phyloP scores from a whole-genome alignment of 2,113 vertebrate genomes.

The Xiphophorus hellerii region DNA sequence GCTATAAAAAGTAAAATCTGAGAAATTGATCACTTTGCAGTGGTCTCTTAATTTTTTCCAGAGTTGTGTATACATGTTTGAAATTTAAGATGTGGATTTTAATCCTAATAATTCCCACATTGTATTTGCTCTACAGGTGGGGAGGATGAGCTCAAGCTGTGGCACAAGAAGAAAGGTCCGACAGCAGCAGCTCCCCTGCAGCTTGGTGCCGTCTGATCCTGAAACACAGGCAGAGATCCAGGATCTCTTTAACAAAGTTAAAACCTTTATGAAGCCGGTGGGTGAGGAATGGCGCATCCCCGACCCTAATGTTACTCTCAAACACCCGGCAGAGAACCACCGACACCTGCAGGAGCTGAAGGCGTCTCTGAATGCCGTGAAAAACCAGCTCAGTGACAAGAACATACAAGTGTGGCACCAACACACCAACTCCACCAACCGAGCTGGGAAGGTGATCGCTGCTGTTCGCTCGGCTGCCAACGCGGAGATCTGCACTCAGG shows the following conservation, averaged over 20 bases:
- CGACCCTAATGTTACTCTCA: slow-evolving; percentile 77
- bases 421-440: slow-evolving; percentile 93
- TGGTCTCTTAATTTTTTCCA: too few relatives aligned
- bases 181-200: slow-evolving; percentile 51
- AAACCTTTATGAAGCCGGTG: slow-evolving; percentile 81
- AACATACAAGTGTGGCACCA: slow-evolving; percentile 93
- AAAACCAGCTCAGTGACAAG: slow-evolving; percentile 92
- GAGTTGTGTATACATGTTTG: too few relatives aligned
- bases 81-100: not conserved
- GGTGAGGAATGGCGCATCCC: slow-evolving; percentile 85
- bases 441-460: slow-evolving; percentile 88
- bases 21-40: too few relatives aligned
- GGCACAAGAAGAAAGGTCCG: slow-evolving; percentile 69
- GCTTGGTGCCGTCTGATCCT: slow-evolving; percentile 64
- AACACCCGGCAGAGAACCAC: slow-evolving; percentile 71
- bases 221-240: slow-evolving; percentile 80
- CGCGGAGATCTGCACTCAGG: slow-evolving; percentile 94
- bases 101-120: not conserved
- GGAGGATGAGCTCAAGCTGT: slow-evolving; percentile 84
- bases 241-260: slow-evolving; percentile 86
- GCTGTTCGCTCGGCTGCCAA: slow-evolving; percentile 84
- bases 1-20: too few relatives aligned
- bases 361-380: slow-evolving; percentile 88
- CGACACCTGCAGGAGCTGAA: slow-evolving; percentile 84
- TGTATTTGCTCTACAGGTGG: slow-evolving; percentile 6